phyloP scores from a whole-genome alignment of 2,797 vertebrate species.

The Dendrocincla tyrannina region DNA sequence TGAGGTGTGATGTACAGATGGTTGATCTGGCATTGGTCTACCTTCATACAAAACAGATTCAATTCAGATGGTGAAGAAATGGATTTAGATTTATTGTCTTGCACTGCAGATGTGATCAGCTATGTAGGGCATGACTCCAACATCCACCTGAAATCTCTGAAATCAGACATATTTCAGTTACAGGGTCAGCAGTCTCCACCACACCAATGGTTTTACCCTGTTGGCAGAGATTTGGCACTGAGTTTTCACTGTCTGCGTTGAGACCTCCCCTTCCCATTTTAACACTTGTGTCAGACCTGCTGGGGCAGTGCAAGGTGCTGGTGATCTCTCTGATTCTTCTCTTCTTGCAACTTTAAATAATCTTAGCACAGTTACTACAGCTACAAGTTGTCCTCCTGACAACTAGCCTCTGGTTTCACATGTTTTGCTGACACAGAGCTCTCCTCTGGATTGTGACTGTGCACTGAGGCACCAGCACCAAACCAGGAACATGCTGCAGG shows the following conservation, averaged over 20 bases:
- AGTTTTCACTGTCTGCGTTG: neutral
- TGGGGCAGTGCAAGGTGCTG: neutral
- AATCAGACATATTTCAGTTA: constrained; percentile 11
- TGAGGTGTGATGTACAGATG: neutral
- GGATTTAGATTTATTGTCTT: neutral
- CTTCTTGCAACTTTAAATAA: neutral
- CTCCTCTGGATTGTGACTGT: neutral
- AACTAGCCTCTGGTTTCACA: neutral
- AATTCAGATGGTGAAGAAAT: neutral
- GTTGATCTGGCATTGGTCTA: neutral
- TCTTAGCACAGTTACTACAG: neutral
- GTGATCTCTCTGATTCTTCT: neutral
- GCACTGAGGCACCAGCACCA: neutral
- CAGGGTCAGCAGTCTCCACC: constrained; percentile 52
- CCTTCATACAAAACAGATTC: neutral
- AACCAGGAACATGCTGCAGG: neutral
- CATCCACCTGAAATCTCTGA: constrained; percentile 71
- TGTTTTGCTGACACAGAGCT: neutral
- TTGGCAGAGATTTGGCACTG: neutral
- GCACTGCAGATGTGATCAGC: constrained; percentile 55
- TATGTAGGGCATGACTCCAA: constrained; percentile 79
- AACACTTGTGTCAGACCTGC: neutral
- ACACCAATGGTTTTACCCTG: neutral
- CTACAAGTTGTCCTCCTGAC: neutral
- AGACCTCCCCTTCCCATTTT: neutral